These are phyloP conservation scores for Grammomys surdaster DNA, from an alignment of 2,113 vertebrate species.

Conservation along the genomic window DNA sequence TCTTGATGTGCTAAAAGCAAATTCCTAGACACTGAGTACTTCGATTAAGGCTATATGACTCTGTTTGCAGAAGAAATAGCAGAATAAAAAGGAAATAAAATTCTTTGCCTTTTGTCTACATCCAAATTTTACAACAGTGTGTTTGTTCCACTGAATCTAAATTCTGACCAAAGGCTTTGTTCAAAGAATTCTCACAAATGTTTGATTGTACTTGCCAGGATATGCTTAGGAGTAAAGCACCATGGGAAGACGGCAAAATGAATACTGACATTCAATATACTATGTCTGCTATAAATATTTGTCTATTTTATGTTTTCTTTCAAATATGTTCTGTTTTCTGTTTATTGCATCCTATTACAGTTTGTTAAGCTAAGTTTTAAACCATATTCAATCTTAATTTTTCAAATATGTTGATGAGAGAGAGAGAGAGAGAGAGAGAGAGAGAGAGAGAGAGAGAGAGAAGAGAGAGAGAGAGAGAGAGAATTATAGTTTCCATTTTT, in stretches of 20 bases:
- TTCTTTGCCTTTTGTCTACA: background rate
- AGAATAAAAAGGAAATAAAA: background rate
- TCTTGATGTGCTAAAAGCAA: background rate
- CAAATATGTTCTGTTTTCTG: background rate
- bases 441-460: background rate
- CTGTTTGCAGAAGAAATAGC: background rate
- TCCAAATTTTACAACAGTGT: background rate
- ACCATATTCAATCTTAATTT: background rate
- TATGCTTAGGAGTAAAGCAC: background rate
- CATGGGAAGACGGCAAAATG: background rate
- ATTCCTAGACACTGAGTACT: fast-evolving
- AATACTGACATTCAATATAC: background rate
- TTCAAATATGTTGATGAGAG: no score
- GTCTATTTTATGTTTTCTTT: background rate
- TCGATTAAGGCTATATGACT: background rate
- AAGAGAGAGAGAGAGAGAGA: background rate
- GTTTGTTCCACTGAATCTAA: background rate
- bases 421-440: background rate
- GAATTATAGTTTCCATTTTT: background rate
- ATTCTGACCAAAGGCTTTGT: background rate
- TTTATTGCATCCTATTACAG: background rate
- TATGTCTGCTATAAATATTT: background rate
- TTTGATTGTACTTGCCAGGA: background rate
- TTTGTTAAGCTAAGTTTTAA: background rate
- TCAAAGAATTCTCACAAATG: background rate